These are phyloP conservation scores for Intellagama lesueurii DNA, from an alignment of 2,797 vertebrate genomes.

Conservation along the genomic window DNA sequence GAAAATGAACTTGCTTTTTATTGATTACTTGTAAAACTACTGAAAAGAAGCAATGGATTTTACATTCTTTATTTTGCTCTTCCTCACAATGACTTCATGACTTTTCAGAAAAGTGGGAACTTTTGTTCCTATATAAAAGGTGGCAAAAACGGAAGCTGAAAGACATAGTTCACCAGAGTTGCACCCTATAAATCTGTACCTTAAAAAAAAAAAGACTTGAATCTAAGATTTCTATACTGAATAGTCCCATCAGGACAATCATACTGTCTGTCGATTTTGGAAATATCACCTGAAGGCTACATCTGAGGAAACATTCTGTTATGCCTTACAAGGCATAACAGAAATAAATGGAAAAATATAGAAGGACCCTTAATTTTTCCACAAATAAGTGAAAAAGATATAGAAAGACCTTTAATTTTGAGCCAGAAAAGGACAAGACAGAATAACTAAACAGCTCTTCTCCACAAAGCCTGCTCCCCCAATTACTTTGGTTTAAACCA, in stretches of 20 bases:
- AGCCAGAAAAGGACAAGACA: not conserved
- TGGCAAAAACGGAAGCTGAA: not conserved
- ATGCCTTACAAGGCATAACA: no score
- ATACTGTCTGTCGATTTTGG: not conserved
- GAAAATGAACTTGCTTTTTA: constrained; percentile 1
- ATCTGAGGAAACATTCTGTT: not conserved
- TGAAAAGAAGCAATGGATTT: not conserved
- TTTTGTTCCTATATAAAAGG: not conserved
- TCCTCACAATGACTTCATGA: not conserved
- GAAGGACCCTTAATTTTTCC: no score
- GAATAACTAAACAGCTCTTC: not conserved
- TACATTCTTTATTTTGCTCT: not conserved
- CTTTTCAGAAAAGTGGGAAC: not conserved
- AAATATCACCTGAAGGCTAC: not conserved
- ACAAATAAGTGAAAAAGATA: no score
- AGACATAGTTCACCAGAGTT: not conserved
- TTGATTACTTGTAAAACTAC: not conserved
- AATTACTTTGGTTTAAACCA: no score
- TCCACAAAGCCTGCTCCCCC: not conserved
- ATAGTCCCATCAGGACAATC: not conserved
- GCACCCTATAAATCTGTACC: not conserved
- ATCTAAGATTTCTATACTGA: not conserved
- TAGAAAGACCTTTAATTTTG: not conserved
- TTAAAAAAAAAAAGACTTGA: not conserved
- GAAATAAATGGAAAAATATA: no score